Evolutionary conservation across 2,113 vertebrate genomes (phyloP), one percentile per base, ranked within the genome.

Genomic region (Pandion haliaetus): DNA sequence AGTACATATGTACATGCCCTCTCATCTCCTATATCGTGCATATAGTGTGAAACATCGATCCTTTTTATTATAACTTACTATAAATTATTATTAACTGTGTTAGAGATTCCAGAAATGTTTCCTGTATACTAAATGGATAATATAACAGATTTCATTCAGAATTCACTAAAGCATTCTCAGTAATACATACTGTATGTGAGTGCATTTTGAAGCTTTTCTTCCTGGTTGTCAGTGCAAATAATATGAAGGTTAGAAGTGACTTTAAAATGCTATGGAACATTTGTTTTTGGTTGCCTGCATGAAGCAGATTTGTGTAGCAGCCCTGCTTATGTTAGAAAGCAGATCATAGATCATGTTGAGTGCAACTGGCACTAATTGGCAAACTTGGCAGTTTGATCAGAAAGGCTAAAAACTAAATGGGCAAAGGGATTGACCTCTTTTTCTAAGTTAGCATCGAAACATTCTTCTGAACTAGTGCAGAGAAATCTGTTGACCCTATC

Each of bases 321-420:
- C 19, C 38, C 38, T 62, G 29, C 24, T 78, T 63, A 12, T 34
- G 49, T 84, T 42, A 50, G 52, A 82, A 95, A 78, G 55, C 14
- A 92, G 86, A 95, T 49, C 70, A 61, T 54, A 92, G 88, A 95
- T 93, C 65, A 72, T 57, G 74, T 9, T 63, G 86, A 94, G 69
- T 58, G 50, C 44, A 84, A 84, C 65, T 58, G 85, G 28, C 77
- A 76, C 40, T 96, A 96, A 95, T 42, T 91, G 92, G 54, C 29
- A 92, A 85, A 74, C 69, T 78, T 71, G 72, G 38, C 88, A 72
- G 65, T 61, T 92, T 92, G 69, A 91, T 86, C 63, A 71, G 72
- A 89, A 86, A 87, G 82, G 72, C 47, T 88, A 79, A 95, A 88
- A 96, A 63, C 34, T 32, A 88, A 89, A 38, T 76, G 61, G 81